Evolutionary conservation across 2,113 vertebrate genomes (phyloP).

Genomic region (Oryzias curvinotus): DNA sequence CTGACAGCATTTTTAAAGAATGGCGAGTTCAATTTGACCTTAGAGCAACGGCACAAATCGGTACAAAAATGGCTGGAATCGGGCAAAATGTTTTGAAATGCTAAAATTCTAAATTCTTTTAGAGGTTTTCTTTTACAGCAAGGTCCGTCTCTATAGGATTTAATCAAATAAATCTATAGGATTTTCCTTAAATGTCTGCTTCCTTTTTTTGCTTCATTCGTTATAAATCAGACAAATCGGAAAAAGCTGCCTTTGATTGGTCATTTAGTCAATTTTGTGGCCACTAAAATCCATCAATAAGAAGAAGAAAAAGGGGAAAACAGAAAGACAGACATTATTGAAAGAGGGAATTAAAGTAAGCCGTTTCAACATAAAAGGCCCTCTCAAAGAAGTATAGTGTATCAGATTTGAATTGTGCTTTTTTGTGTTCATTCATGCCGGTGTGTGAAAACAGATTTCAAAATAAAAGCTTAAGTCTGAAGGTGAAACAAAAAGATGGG

Average conservation of each 20-base stretch:
- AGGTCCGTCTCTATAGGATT: background rate
- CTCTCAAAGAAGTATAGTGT: no score
- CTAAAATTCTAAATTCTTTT: background rate
- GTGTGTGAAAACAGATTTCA: background rate
- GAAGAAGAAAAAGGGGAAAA: background rate
- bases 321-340: background rate
- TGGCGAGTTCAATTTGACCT: constrained; percentile 14
- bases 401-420: constrained; percentile 8
- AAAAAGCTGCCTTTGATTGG: no score
- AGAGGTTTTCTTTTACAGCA: background rate
- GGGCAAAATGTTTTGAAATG: background rate
- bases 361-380: constrained; percentile 7
- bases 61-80: constrained; percentile 1
- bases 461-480: constrained; percentile 2
- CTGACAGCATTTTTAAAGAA: constrained; percentile 3
- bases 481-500: constrained; percentile 18
- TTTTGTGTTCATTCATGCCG: background rate
- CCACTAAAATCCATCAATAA: background rate
- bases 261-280: no score
- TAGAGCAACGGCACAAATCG: background rate
- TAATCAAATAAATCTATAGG: no score
- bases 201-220: no score
- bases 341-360: background rate
- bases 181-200: no score
- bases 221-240: no score